These are phyloP conservation scores for Drosophila lowei DNA, from an alignment of 1,140 invertebrate genomes.

Conservation along the genomic window DNA sequence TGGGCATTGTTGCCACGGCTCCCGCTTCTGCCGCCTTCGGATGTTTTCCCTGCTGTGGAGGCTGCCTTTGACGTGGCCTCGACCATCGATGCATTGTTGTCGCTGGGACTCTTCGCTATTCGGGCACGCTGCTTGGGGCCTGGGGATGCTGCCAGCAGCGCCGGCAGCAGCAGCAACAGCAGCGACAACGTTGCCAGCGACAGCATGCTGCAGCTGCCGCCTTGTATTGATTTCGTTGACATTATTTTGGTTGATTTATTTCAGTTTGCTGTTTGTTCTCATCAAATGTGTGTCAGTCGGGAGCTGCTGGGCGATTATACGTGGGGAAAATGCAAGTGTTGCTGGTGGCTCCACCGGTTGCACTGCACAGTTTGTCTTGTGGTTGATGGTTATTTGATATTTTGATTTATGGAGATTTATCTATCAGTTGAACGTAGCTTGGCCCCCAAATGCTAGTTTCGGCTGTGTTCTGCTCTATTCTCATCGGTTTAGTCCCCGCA, in stretches of 20 bases:
- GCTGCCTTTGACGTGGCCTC: constrained; percentile 7
- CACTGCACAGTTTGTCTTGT: constrained; percentile 3
- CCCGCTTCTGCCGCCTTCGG: constrained; percentile 19
- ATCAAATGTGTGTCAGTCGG: constrained; percentile 64
- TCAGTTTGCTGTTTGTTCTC: constrained; percentile 46
- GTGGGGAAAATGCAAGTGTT: constrained; percentile 44
- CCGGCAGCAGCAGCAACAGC: constrained; percentile 50
- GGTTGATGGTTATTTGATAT: background rate
- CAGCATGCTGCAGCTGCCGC: constrained; percentile 54
- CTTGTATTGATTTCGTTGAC: constrained; percentile 69
- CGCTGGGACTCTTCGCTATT: constrained; percentile 31
- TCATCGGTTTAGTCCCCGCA: background rate
- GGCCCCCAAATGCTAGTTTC: no score
- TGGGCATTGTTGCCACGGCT: constrained; percentile 33
- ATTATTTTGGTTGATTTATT: constrained; percentile 74
- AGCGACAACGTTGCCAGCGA: constrained; percentile 35
- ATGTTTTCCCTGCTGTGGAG: constrained; percentile 20
- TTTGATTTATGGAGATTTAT: background rate
- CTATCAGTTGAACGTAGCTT: background rate
- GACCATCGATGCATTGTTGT: constrained; percentile 39
- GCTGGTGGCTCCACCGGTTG: no score
- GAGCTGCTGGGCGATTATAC: constrained; percentile 17
- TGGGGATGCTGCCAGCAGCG: constrained; percentile 36
- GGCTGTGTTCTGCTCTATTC: no score
- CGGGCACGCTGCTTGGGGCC: constrained; percentile 22